Evolutionary conservation across 2,888 invertebrate species (phyloP).

Genomic region (Heteropelma amictum): DNA sequence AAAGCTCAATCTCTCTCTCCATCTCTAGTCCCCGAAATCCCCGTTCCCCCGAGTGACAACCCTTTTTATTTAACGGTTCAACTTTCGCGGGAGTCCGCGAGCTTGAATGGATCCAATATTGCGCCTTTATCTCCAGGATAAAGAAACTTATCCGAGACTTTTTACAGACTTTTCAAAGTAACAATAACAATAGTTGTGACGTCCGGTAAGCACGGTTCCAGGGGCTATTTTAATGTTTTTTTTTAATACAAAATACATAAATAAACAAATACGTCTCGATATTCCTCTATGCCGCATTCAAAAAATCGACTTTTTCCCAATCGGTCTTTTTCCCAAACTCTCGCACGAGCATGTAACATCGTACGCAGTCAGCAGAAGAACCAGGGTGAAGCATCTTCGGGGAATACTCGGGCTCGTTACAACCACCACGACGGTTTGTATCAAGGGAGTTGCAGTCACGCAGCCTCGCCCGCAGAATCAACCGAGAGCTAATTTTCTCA

Average conservation of each 20-base stretch:
- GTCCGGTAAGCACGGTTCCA: no score
- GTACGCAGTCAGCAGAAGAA: no score
- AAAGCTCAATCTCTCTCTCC: slow-evolving; percentile 31
- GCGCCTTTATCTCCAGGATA: slow-evolving; percentile 56
- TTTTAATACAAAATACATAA: background rate
- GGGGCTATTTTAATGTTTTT: no score
- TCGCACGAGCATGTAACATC: background rate
- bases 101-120: slow-evolving; percentile 76
- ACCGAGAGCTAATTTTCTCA: slow-evolving; percentile 13
- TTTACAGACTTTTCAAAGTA: no score
- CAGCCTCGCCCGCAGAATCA: slow-evolving; percentile 15
- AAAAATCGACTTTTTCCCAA: background rate
- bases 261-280: background rate
- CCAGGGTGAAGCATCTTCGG: background rate
- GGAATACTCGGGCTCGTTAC: slow-evolving; percentile 18
- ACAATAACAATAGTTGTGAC: no score
- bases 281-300: background rate
- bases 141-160: no score
- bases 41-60: slow-evolving; percentile 69
- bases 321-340: no score
- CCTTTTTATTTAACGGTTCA: slow-evolving; percentile 77
- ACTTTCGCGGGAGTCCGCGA: slow-evolving; percentile 64
- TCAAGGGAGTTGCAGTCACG: slow-evolving; percentile 47
- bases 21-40: slow-evolving; percentile 13
- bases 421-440: slow-evolving; percentile 16